Evolutionary conservation across 2,888 invertebrate species (phyloP), one percentile per base, ranked within the genome.

Genomic region (Ichneumon xanthorius): DNA sequence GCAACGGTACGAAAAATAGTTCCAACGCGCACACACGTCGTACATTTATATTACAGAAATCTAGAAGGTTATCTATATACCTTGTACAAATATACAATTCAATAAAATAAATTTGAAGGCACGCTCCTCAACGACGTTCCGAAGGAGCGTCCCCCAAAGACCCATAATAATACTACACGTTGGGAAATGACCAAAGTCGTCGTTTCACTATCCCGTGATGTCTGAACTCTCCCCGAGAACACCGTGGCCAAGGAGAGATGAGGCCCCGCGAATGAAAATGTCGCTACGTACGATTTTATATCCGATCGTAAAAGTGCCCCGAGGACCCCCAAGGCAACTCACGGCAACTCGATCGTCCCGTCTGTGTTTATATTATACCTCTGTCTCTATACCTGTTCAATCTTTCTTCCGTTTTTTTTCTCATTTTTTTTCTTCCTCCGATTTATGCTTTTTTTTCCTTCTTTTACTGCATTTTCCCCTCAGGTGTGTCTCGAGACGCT

Each of bases 201-300:
- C 84, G 81, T 86, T 82, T 82, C 71, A 79, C 61, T 81, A 75
- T 58, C 70, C 68, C 9, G 53, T 55, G 55, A 68, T 61, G 22
- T 30, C 61, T 30, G 26, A 4, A 50, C 50, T 50, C 61, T 61
- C 58, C 26, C 26, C 26, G 26, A 11, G 30, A 61, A 26, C 30
- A 16, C 9, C 30, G 61, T 4, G 19, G 37, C 19, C 55, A 37
- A 53, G 37, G 48, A 26, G 75, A 76, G 80, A 77, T 65, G 77
- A 68, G 61, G 70, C 68, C 73, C 67, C 40, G 63, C 77, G 80
- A 84, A 86, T 86, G 86, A 84, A 86, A 86, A 85, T 83, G 83
- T 85, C 85, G 45, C 83, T 70, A 67, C 40, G 73, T 79, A 85
- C 80, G 80, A 87, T 87, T 87, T 87, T 85, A 87, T 85, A 80